Evolutionary conservation across 2,888 invertebrate species (phyloP), one percentile per base, ranked within the genome.

Genomic region (Trichopoda pennipes): DNA sequence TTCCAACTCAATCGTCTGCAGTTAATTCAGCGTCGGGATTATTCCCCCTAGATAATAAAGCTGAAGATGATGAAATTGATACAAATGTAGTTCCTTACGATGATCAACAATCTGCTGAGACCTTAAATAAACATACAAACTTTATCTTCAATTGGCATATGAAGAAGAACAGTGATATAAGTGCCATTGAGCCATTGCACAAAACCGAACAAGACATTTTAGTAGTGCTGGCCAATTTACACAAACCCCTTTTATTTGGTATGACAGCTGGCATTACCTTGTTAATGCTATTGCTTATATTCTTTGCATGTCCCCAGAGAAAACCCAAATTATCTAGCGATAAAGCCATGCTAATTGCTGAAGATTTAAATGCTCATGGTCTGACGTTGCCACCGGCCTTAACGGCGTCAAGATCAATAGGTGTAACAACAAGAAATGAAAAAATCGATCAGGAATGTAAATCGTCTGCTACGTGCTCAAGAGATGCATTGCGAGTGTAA

Each of bases 161-260:
- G 53, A 72, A 44, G 35, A 85, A 84, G 56, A 87, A 86, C 68
- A 85, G 79, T 10, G 87, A 87, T 61, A 86, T 86, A n/a, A 85
- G 85, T 49, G 83, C 85, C 55, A 86, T 88, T 61, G 87, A 87
- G 72, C 86, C 87, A 8, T 49, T 87, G 3, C 79, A 85, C 53
- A 86, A 87, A 63, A 84, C 86, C 2, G 86, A 87, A 53, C 81
- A 87, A 10, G 87, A 87, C 56, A 81, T 87, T 42, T 77, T 88
- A 6, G 85, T 86, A 0, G 80, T 86, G 2, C 64, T 88, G 7
- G 86, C 86, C 19, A 86, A 88, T 73, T 84, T 88, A 73, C 88
- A 88, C 28, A 87, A 86, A 49, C 88, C 88, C 9, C 73, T 88
- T 21, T 77, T 88, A 16, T 87, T 87, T 73, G 88, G 88, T 32